phyloP scores from a whole-genome alignment of 2,888 invertebrate genomes.

The Caenorhabditis uteleia region DNA sequence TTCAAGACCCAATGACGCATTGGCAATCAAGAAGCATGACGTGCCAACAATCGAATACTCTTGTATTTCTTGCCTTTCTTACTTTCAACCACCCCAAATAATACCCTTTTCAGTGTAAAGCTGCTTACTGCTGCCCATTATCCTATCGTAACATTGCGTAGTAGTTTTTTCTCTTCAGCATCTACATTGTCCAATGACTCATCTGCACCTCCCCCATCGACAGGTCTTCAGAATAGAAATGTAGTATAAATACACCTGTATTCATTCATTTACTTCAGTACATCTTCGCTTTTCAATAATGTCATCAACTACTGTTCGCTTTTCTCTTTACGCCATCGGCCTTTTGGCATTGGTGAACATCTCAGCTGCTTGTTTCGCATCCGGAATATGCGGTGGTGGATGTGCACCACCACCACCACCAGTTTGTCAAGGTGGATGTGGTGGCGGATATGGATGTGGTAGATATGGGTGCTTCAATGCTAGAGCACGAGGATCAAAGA shows the following conservation, averaged over 20 bases:
- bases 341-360: constrained; percentile 28
- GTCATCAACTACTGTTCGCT: constrained; percentile 13
- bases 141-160: constrained; percentile 16
- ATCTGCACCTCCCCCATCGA: neutral
- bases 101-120: constrained; percentile 8
- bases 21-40: neutral
- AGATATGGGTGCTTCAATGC: constrained; percentile 64
- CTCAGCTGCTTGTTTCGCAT: constrained; percentile 62
- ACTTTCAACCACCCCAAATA: neutral
- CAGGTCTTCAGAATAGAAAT: neutral
- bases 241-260: constrained; percentile 11
- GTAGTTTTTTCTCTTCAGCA: neutral
- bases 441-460: constrained; percentile 58
- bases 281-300: neutral
- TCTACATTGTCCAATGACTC: constrained; percentile 5
- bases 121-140: constrained; percentile 4
- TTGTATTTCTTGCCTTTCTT: neutral
- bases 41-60: constrained; percentile 1
- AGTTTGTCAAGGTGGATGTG: constrained; percentile 46
- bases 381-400: constrained; percentile 66
- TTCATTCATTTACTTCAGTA: neutral
- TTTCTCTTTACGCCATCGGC: constrained; percentile 13
- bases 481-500: constrained; percentile 50
- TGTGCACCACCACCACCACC: constrained; percentile 64
- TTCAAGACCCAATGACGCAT: neutral